phyloP scores from a whole-genome alignment of 2,888 invertebrate species.

The Machimus rusticus region DNA sequence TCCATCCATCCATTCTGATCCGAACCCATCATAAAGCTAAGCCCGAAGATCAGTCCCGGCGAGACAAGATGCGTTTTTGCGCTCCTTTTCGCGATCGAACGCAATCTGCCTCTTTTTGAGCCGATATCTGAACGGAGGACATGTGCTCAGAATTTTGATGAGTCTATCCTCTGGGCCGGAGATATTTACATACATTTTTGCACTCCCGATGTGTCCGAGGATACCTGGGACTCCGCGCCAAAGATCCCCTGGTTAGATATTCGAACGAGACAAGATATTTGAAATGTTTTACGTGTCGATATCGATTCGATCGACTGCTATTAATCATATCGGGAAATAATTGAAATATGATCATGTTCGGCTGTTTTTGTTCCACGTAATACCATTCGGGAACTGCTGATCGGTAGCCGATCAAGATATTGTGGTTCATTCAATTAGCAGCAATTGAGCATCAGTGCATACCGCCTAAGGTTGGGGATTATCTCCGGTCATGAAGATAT shows the following conservation, averaged over 20 bases:
- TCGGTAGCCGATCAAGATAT: constrained; percentile 37
- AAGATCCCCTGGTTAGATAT: constrained; percentile 30
- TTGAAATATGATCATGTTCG: constrained; percentile 42
- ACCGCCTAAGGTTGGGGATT: background rate
- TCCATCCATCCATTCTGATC: constrained; percentile 29
- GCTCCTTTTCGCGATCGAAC: background rate
- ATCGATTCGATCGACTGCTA: constrained; percentile 36
- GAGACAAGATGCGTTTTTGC: constrained; percentile 28
- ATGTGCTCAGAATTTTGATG: constrained; percentile 42
- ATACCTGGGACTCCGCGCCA: background rate
- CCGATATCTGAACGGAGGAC: constrained; percentile 26
- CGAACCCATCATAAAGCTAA: constrained; percentile 23
- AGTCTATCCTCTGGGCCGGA: constrained; percentile 14
- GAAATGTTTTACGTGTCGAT: constrained; percentile 42
- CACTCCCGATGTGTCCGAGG: constrained; percentile 9
- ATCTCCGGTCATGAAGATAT: background rate
- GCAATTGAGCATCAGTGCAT: background rate
- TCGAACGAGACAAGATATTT: constrained; percentile 35
- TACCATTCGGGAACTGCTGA: background rate
- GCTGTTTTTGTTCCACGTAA: constrained; percentile 7
- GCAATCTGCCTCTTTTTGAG: background rate
- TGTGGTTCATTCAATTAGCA: constrained; percentile 27
- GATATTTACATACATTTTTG: constrained; percentile 39
- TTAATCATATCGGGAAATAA: constrained; percentile 41
- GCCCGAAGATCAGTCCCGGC: constrained; percentile 11